Evolutionary conservation across 2,888 invertebrate genomes (phyloP).

Genomic region (Panzeria rudis): DNA sequence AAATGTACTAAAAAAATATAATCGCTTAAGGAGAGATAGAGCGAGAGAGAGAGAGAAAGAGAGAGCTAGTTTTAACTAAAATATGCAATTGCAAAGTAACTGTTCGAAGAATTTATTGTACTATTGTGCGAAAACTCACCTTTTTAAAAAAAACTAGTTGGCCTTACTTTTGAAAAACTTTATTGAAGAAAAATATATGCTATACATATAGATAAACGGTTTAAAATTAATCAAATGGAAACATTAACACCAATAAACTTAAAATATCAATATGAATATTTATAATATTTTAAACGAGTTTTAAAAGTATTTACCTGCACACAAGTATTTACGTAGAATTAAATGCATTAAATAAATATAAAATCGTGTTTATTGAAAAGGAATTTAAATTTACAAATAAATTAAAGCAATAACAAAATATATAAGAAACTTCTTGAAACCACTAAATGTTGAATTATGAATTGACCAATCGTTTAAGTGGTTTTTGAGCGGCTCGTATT

Average conservation of each 20-base stretch:
- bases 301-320: neutral
- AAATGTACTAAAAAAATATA: neutral
- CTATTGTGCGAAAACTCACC: neutral
- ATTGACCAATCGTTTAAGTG: neutral
- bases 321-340: neutral
- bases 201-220: conserved; percentile 11
- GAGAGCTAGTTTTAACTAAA: conserved; percentile 27
- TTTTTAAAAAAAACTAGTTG: conserved; percentile 54
- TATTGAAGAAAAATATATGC: conserved; percentile 1
- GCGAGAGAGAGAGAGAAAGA: conserved; percentile 12
- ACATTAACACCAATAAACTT: conserved; percentile 49
- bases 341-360: neutral
- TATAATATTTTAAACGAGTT: conserved; percentile 11
- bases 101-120: conserved; percentile 40
- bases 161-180: conserved; percentile 52
- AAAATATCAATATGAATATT: conserved; percentile 24
- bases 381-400: too few relatives aligned
- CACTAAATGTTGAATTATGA: conserved; percentile 2
- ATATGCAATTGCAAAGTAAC: conserved; percentile 31
- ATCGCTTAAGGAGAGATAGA: neutral
- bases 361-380: neutral
- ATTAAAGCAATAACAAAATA: neutral
- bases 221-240: conserved; percentile 59
- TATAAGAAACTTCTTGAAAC: neutral
- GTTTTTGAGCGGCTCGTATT: too few relatives aligned